Evolutionary conservation across 2,888 invertebrate species (phyloP), one percentile per base, ranked within the genome.

Genomic region (Hirtodrosophila cameraria): DNA sequence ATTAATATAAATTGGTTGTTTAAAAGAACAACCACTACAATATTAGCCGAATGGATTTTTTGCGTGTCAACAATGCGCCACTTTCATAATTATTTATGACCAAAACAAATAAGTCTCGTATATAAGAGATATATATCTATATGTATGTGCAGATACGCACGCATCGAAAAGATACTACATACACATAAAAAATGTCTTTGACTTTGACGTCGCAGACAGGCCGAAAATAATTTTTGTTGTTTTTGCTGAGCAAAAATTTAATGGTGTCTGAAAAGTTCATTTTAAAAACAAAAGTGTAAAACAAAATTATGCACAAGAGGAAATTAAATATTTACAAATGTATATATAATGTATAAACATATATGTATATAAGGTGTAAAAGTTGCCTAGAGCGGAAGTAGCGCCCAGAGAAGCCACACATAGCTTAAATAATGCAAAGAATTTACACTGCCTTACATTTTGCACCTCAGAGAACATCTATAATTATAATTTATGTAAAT

Each of bases 201-300:
- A 76, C 76, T 73, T 80, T 80, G 70, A 73, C 63, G 83, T 30
- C 73, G 80, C 77, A 67, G 66, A 75, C 61, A 28, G 30, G 20
- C 20, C 38, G 35, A 68, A 81, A 64, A 61, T 58, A 50, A 11
- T 59, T 67, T 58, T 55, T 67, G 52, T 55, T 54, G 36, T n/a
- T n/a, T n/a, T n/a, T n/a, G n/a, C n/a, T n/a, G 38, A 8, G 38
- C 43, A 58, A 49, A 33, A 41, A 53, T 55, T 69, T 46, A 25
- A 43, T 45, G 55, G 31, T 36, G 61, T 70, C 43, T 55, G 57
- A 52, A 41, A 60, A 38, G 23, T 25, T 5, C 23, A 35, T 13
- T 49, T 23, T 65, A 46, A 70, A 70, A 70, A 54, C 53, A 64
- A 64, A 55, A 76, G 52, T 49, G 48, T 59, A 53, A 58, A 36